Evolutionary conservation across 2,113 vertebrate species (phyloP), one percentile per base, ranked within the genome.

Genomic region (Saiga tatarica): DNA sequence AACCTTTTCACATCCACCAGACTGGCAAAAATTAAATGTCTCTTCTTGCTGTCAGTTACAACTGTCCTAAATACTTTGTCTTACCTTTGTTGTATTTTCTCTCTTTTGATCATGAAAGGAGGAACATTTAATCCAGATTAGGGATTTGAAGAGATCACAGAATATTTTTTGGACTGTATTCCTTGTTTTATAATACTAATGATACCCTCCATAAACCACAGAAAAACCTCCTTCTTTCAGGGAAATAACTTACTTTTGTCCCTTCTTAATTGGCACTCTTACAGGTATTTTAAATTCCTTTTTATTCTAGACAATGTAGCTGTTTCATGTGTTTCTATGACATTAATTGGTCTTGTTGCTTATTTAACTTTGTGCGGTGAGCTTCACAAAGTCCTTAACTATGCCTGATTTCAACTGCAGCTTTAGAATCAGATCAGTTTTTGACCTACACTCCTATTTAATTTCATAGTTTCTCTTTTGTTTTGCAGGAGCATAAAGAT

Each of bases 401-500:
- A 53, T 89, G 59, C 67, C 89, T 86, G 16, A 45, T 96, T 94
- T 95, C 60, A 95, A 28, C 33, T 62, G 36, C 47, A 92, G 33
- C 45, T 95, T 79, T 91, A 74, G n/a, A 89, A 71, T 64, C 91
- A 85, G 76, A 28, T 91, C 42, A 89, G 10, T 60, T 74, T 92
- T 67, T 95, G 21, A 64, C 15, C 16, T 6, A 86, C 5, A 83
- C 30, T 96, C 19, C 2, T n/a, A 67, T 78, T 76, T 92, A 33
- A 82, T 90, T 91, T 92, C 55, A 83, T 93, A 39, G 45, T 94
- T 59, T 50, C 57, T 86, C 92, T 95, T 78, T 96, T 79, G n/a
- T 6, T 79, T 28, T 91, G 5, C 25, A 97, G 17, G n/a, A 91
- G 7, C 17, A 62, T 84, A 96, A 96, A 42, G 55, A 62, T 45